A percentile compares a stretch with the other conserved stretches of the same genome.
Conservation (phyloP, 1,140 invertebrate species). For the Argopecten irradians region DNA sequence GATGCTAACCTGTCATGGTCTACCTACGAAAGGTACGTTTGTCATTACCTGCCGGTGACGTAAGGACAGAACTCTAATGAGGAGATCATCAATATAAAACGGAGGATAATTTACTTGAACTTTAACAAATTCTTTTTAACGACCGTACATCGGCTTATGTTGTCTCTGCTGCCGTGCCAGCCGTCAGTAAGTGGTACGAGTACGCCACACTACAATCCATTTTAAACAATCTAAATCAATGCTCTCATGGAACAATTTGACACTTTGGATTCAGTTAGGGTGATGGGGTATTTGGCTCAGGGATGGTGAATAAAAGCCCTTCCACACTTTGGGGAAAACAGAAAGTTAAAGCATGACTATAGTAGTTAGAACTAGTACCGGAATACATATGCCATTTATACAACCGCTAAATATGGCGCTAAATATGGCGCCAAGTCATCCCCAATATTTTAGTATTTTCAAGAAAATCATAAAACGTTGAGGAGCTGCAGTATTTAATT, state of each 20-base stretch:
- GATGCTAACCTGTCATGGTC: not conserved
- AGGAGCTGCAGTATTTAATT: no score
- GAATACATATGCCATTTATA: no score
- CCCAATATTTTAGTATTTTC: no score
- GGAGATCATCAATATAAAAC: not conserved
- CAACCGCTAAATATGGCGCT: no score
- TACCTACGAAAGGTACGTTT: not conserved
- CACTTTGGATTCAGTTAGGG: not conserved
- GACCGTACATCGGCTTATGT: not conserved
- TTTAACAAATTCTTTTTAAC: conserved; percentile 18
- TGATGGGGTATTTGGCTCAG: not conserved
- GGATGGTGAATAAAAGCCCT: not conserved
- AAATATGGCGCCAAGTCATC: not conserved
- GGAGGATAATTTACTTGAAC: not conserved
- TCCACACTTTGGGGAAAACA: no score
- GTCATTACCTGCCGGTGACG: not conserved
- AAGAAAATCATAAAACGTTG: no score
- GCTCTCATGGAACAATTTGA: not conserved
- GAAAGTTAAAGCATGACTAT: no score
- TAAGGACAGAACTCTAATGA: no score
- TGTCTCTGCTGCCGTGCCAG: not conserved
- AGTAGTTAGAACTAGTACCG: no score
- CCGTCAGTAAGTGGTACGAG: not conserved
- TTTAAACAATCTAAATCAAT: not conserved
- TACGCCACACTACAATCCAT: not conserved